These are phyloP conservation scores for Platycheirus albimanus DNA, from an alignment of 2,888 invertebrate genomes.

Conservation along the genomic window DNA sequence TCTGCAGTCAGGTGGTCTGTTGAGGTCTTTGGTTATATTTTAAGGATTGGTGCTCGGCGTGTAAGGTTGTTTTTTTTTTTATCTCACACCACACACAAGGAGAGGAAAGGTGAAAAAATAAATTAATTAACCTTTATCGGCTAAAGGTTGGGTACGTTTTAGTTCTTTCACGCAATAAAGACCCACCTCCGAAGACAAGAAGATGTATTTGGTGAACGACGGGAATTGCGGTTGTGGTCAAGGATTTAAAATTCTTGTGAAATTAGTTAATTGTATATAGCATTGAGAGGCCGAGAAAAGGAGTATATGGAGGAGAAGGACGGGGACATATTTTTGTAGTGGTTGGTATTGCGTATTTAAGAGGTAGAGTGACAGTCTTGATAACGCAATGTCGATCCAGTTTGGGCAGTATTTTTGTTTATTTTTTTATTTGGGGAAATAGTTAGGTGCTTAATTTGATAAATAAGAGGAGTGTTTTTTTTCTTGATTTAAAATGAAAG, in stretches of 20 bases:
- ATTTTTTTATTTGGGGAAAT: too few species aligned
- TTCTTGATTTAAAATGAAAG: too few species aligned
- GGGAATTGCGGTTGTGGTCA: conserved; percentile 46
- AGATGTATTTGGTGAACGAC: not conserved
- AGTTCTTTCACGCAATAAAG: conserved; percentile 14
- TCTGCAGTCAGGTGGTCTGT: conserved; percentile 71
- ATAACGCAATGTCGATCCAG: conserved; percentile 54
- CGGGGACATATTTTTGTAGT: conserved; percentile 46
- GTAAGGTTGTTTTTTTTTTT: conserved; percentile 73
- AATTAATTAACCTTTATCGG: conserved; percentile 73
- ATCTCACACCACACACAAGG: conserved; percentile 61
- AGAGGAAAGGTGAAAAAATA: conserved; percentile 70
- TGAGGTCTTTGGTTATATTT: conserved; percentile 31
- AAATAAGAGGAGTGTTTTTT: too few species aligned
- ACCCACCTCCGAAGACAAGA: too few species aligned
- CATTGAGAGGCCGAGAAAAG: not conserved
- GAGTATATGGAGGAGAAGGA: not conserved
- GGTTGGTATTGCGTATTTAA: conserved; percentile 1
- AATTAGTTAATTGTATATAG: conserved; percentile 61
- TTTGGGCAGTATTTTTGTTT: too few species aligned
- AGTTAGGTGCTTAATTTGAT: too few species aligned
- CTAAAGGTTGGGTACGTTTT: conserved; percentile 60
- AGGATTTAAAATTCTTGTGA: conserved; percentile 65
- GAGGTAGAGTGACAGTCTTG: conserved; percentile 44
- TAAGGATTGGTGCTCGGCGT: conserved; percentile 47